Percentiles rank a stretch among this genome's conserved stretches.
phyloP scores from a whole-genome alignment of 2,113 vertebrate genomes.

The Willisornis vidua region DNA sequence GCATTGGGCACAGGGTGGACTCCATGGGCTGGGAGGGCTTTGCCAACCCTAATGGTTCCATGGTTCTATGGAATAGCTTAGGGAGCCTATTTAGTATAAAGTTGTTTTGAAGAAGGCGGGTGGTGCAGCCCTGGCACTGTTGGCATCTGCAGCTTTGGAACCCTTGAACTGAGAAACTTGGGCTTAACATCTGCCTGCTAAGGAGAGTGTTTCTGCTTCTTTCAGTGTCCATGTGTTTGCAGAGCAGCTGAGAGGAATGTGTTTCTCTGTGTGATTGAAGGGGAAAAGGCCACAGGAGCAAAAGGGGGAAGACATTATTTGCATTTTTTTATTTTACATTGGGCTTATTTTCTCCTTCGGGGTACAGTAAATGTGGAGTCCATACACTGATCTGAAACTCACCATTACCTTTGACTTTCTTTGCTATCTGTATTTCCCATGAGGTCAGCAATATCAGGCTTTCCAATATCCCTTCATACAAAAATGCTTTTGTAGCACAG shows the following conservation, averaged over 20 bases:
- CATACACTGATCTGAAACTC: neutral
- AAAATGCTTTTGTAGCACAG: neutral
- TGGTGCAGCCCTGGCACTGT: neutral
- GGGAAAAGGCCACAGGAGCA: neutral
- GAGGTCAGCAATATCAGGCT: neutral
- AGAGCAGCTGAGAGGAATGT: neutral
- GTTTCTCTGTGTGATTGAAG: neutral
- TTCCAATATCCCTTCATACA: neutral
- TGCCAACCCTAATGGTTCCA: neutral
- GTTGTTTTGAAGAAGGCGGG: neutral
- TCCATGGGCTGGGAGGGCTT: neutral
- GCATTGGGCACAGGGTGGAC: neutral
- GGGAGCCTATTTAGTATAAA: neutral
- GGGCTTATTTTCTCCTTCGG: neutral
- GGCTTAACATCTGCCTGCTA: neutral
- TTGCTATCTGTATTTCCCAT: neutral
- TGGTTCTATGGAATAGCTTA: neutral
- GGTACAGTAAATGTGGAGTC: neutral
- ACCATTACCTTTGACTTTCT: neutral
- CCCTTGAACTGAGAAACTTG: neutral
- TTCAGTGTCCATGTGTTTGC: neutral
- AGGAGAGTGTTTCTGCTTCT: neutral
- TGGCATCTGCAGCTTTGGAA: neutral
- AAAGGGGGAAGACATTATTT: neutral
- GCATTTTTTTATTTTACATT: neutral